Base-by-base conservation (phyloP, 1,140 invertebrate species). In the Grapholita molesta region DNA sequence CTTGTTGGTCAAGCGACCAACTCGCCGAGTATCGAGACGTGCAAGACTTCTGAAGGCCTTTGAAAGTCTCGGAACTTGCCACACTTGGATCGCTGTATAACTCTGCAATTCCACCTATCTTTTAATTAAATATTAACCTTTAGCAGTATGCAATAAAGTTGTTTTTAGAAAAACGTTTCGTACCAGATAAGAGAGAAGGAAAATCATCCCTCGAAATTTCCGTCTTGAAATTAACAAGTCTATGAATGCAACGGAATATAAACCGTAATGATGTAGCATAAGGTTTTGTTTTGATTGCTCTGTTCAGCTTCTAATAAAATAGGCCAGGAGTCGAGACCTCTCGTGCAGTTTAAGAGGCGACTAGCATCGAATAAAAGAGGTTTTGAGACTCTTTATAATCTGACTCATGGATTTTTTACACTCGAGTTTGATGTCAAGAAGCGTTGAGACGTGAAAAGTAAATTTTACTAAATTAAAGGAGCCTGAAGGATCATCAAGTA, bases 311-410 rank as follows among this genome's bases (percentile, higher is more conserved):
- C 42, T 48, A 48, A 48, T 48, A 48, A 48, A 48, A 48, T 48
- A 48, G 42, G 42, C 42, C 42, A 48, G 42, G 42, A 48, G 42
- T 48, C 18, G 42, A 48, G 42, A 48, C 42, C 42, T 18, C 42
- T 48, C 18, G 18, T 48, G 42, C 7, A 48, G 18, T 48, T 48
- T 21, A 48, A 48, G 42, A 48, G 42, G 42, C 42, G 42, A 48
- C 42, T 48, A 48, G 42, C 42, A 48, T 48, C 42, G 42, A 48
- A 48, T 48, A 48, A 48, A 48, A 48, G 42, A 48, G 42, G 42
- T 12, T 21, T 48, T 21, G 42, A 48, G 42, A 48, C 42, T 48
- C 42, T 48, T 48, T 48, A 48, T 48, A 48, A 48, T 48, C 42
- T 48, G 42, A 48, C 42, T 48, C 42, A 48, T 48, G 42, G 42